Conservation (phyloP, 2,113 vertebrate genomes). For the Malurus alboscapulatus region DNA sequence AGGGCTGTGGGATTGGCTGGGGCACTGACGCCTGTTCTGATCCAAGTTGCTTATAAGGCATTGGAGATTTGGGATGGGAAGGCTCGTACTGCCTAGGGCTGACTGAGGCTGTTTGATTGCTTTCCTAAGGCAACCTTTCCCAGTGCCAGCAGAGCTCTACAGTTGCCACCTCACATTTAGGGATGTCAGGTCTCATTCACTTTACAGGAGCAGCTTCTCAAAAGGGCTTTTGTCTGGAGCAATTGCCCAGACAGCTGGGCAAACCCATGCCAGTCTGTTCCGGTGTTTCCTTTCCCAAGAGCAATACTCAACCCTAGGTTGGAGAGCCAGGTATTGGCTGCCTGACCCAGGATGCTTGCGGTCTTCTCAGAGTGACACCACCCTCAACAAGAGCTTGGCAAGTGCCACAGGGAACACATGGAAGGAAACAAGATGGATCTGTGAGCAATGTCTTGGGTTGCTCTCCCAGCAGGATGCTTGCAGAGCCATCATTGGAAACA, state of each 20-base stretch:
- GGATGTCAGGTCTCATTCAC: not conserved
- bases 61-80: not conserved
- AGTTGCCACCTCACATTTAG: not conserved
- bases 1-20: not conserved
- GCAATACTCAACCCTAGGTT: not conserved
- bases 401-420: not conserved
- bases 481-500: not conserved
- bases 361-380: not conserved
- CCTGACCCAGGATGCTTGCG: not conserved
- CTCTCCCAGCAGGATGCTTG: not conserved
- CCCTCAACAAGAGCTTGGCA: not conserved
- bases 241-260: not conserved
- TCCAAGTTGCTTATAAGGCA: not conserved
- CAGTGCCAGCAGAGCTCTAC: not conserved
- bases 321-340: not conserved
- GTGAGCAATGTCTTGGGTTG: not conserved
- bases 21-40: not conserved
- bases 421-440: not conserved
- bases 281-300: not conserved
- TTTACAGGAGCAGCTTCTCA: not conserved
- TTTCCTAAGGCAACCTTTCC: not conserved
- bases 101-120: not conserved
- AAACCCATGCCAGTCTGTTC: not conserved
- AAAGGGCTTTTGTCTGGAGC: slow-evolving; percentile 32
- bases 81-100: not conserved